Evolutionary conservation across 1,140 invertebrate species (phyloP).

Genomic region (Drosophila jambulina): DNA sequence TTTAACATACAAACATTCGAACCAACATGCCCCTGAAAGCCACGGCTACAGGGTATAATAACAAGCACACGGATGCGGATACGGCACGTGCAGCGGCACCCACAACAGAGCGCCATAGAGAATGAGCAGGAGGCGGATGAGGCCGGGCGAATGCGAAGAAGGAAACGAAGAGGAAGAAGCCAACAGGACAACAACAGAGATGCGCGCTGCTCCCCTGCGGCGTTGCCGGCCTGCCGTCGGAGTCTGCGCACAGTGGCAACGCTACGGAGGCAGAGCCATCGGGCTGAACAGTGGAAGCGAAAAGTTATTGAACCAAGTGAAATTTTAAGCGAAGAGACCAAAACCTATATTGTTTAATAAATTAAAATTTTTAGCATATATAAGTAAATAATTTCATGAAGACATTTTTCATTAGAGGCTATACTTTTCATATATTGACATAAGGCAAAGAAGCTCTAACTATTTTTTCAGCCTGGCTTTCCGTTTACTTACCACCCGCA

Average conservation of each 20-base stretch:
- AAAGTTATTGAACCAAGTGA: slow-evolving; percentile 19
- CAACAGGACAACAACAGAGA: slow-evolving; percentile 45
- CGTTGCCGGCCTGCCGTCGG: slow-evolving; percentile 54
- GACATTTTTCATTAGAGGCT: no score
- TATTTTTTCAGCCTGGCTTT: not conserved
- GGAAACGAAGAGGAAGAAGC: slow-evolving; percentile 4
- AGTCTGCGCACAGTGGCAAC: slow-evolving; percentile 63
- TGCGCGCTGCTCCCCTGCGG: slow-evolving; percentile 44
- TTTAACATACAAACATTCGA: not conserved
- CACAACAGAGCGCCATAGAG: slow-evolving; percentile 45
- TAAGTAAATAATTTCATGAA: not conserved
- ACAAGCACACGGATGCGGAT: slow-evolving; percentile 45
- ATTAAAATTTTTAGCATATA: not conserved
- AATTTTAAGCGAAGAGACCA: not conserved
- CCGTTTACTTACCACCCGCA: slow-evolving; percentile 15
- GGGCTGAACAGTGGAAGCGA: slow-evolving; percentile 30
- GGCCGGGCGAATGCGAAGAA: slow-evolving; percentile 2
- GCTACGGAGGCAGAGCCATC: slow-evolving; percentile 1
- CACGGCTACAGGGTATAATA: slow-evolving; percentile 19
- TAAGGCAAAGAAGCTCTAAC: no score
- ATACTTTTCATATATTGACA: not conserved
- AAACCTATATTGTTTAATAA: not conserved
- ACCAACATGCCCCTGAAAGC: not conserved
- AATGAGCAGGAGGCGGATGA: not conserved
- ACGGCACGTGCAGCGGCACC: slow-evolving; percentile 55